Evolutionary conservation across 64 coral and sea anemone genomes (phyloP).

Genomic region (Pachyseris speciosa): DNA sequence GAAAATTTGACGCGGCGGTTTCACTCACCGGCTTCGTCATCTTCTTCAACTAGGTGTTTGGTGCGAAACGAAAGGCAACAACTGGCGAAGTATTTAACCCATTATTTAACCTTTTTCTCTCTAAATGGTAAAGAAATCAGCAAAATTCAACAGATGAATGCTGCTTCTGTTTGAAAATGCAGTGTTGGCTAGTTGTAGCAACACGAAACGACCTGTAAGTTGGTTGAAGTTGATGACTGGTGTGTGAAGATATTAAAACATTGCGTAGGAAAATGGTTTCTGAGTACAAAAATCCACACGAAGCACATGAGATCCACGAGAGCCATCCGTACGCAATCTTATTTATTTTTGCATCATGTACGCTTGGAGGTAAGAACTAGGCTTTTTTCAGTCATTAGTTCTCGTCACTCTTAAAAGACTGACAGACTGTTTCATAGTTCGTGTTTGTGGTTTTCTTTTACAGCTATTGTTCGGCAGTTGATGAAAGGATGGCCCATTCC

Average conservation of each 20-base stretch:
- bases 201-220: background rate
- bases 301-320: slow-evolving; percentile 47
- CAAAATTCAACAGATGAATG: background rate
- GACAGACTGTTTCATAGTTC: background rate
- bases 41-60: no score
- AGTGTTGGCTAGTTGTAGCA: background rate
- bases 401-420: background rate
- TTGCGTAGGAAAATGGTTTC: background rate
- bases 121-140: background rate
- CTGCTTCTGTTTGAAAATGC: background rate
- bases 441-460: slow-evolving; percentile 1
- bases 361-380: slow-evolving; percentile 91
- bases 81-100: background rate
- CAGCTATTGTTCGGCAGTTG: slow-evolving; percentile 90
- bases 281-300: background rate
- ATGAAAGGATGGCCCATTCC: slow-evolving; percentile 99
- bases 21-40: background rate
- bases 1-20: background rate
- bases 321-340: slow-evolving; percentile 84
- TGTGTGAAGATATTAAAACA: background rate
- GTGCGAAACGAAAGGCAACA: no score
- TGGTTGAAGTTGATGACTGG: background rate
- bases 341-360: slow-evolving; percentile 91
- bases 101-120: background rate
- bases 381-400: background rate